Base-by-base conservation (phyloP, 2,888 invertebrate species). In the Eupithecia inturbata region DNA sequence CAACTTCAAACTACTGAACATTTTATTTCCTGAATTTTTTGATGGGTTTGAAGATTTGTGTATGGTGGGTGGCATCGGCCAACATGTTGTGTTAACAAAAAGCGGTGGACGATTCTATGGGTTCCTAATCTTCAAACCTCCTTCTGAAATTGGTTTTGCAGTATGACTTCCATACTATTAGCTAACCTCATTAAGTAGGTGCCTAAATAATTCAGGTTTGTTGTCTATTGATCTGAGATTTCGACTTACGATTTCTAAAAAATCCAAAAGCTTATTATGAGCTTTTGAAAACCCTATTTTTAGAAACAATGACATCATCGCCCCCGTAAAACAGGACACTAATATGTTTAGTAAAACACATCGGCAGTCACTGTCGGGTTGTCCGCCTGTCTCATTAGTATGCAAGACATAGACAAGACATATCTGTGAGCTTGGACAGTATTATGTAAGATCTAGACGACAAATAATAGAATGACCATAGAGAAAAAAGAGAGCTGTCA, bases 381-480 rank as follows among this genome's bases (percentile, higher is more conserved):
- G 57, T 57, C 22, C 4, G n/a, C 22, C 12, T 57, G 57, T 57
- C 57, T 12, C 63, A 64, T 64, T 12, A 6, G 22, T 64, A 64
- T 64, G 19, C 63, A n/a, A 36, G 33, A 64, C 33, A 33, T 64
- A 64, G 36, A 10, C 63, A n/a, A 36, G 33, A 64, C 33, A 33
- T 36, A 36, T 64, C 31, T 57, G 36, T 31, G 10, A 19, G 62
- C 63, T 36, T 64, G 31, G 63, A 64, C 36, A 33, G 36, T n/a
- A 36, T 22, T 64, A 64, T 64, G 63, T 36, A 64, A 33, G 12
- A 36, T 10, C 63, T 9, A 64, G 31, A 33, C 63, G 26, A 22
- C 53, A 41, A 67, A 26, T 57, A 57, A 57, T 57, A 57, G 57
- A 57, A 33, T 36, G 63, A 36, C 63, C 62, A 31, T 62, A 62